Base-by-base conservation (phyloP, 2,888 invertebrate genomes). In the Caradrina kadenii region DNA sequence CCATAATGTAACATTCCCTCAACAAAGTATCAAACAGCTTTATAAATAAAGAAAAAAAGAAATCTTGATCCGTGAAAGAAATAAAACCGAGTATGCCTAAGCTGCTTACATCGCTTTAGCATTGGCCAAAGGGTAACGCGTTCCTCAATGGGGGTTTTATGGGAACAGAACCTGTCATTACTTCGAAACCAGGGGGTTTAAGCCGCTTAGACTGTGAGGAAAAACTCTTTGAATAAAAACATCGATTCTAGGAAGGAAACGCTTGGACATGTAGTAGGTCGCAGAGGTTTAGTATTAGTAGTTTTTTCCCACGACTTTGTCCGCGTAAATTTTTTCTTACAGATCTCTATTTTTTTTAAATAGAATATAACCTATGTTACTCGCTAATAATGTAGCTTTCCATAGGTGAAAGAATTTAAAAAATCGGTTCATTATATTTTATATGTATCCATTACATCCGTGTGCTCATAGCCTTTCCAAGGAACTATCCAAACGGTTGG, bases 131-230 rank as follows among this genome's bases (percentile, higher is more conserved):
- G 72, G 19, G 59, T 49, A 63, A 4, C 13, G 26, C 26, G 48
- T 45, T 60, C 48, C 39, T 55, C 45, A 63, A 78, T 58, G 42
- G 72, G 62, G 59, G 39, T 59, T 21, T 63, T 72, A 72, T 72
- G 39, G 54, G n/a, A 39, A 39, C 45, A 42, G 21, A 70, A 56
- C 17, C 63, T 53, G 48, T 55, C 22, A 53, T 63, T 54, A 60
- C 49, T 31, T 15, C 56, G 50, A 39, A 8, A 22, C 39, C 42
- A 53, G 31, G 54, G 19, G 22, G n/a, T 22, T 22, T 79, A 74
- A 74, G 73, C 79, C 55, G 79, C 79, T 73, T 79, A 64, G 39
- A 6, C n/a, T n/a, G 7, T 54, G 39, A 39, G 54, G 11, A 35
- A 17, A 49, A 62, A 49, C 21, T n/a, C 6, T 39, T 13, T 48